A percentile compares a stretch with the other conserved stretches of the same genome.
These are phyloP conservation scores for Pachypanchax playfairii DNA, from an alignment of 2,113 vertebrate species.

Conservation along the genomic window DNA sequence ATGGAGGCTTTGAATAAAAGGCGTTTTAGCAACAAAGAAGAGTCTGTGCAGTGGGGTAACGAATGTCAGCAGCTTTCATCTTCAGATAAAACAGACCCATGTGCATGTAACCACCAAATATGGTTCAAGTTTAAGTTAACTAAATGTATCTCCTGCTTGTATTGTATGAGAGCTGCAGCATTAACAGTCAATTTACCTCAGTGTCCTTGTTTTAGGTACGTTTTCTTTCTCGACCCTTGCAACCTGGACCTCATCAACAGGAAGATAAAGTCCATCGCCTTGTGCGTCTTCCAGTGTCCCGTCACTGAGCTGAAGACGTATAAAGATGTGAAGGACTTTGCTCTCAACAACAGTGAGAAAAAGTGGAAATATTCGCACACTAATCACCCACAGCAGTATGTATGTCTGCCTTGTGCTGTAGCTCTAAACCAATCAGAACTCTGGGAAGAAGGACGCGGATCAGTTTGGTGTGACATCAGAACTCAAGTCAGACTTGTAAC, in stretches of 20 bases:
- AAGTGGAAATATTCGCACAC: neutral
- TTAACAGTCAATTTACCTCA: neutral
- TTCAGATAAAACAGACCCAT: constrained; percentile 19
- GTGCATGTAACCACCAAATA: constrained; percentile 18
- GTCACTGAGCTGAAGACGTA: constrained; percentile 81
- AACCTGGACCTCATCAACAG: constrained; percentile 88
- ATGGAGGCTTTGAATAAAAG: constrained; percentile 59
- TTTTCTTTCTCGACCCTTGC: constrained; percentile 97
- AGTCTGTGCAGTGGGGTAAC: constrained; percentile 54
- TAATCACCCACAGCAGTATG: neutral
- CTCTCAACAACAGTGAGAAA: constrained; percentile 87
- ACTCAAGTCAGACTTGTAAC: too few relatives aligned
- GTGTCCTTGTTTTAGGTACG: constrained; percentile 80
- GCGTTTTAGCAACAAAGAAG: constrained; percentile 69
- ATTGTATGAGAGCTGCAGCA: neutral
- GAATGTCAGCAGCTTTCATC: constrained; percentile 64
- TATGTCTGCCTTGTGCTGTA: neutral
- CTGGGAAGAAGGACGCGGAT: too few relatives aligned
- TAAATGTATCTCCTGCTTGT: neutral
- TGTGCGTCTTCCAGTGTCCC: constrained; percentile 93
- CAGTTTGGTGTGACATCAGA: too few relatives aligned
- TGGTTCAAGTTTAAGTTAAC: neutral
- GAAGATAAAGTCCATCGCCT: constrained; percentile 89
- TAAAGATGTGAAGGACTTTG: constrained; percentile 87
- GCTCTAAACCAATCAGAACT: too few relatives aligned